Percentiles rank a stretch among this genome's conserved stretches.
Evolutionary conservation across 2,888 invertebrate species (phyloP).

Genomic region (Caprella mutica): DNA sequence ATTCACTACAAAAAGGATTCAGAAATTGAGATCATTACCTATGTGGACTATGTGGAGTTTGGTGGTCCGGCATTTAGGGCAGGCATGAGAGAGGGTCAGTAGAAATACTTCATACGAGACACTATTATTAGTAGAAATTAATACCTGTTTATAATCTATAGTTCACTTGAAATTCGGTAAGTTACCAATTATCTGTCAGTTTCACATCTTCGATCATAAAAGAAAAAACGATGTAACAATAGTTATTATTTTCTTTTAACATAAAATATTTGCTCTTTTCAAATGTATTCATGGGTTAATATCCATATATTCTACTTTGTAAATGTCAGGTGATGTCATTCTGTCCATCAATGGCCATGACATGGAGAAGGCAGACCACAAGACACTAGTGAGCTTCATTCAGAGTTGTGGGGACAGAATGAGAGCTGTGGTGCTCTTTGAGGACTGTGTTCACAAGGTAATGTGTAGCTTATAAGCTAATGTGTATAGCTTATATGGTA

Average conservation of each 20-base stretch:
- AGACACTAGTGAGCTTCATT: slow-evolving; percentile 80
- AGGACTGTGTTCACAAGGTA: slow-evolving; percentile 89
- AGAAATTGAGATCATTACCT: slow-evolving; percentile 91
- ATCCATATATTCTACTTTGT: background rate
- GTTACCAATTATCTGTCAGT: no score
- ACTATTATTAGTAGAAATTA: no score
- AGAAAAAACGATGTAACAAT: no score
- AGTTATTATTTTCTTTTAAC: background rate
- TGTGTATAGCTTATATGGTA: no score
- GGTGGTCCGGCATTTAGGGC: slow-evolving; percentile 84
- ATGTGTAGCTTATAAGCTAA: no score
- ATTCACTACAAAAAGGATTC: slow-evolving; percentile 89
- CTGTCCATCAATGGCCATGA: slow-evolving; percentile 90
- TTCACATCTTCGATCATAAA: no score
- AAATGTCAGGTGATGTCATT: slow-evolving; percentile 67
- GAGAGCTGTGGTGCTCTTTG: slow-evolving; percentile 92
- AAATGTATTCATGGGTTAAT: background rate
- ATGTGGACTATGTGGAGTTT: slow-evolving; percentile 89
- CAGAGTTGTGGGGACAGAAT: slow-evolving; percentile 77
- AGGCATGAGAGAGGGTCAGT: slow-evolving; percentile 74
- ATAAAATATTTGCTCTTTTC: background rate
- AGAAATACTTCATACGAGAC: no score
- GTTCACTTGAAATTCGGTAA: background rate
- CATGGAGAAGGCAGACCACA: slow-evolving; percentile 89
- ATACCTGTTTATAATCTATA: no score